A percentile compares a stretch with the other conserved stretches of the same genome.
Evolutionary conservation across 1,140 invertebrate species (phyloP).

Genomic region (Vanessa tameamea): DNA sequence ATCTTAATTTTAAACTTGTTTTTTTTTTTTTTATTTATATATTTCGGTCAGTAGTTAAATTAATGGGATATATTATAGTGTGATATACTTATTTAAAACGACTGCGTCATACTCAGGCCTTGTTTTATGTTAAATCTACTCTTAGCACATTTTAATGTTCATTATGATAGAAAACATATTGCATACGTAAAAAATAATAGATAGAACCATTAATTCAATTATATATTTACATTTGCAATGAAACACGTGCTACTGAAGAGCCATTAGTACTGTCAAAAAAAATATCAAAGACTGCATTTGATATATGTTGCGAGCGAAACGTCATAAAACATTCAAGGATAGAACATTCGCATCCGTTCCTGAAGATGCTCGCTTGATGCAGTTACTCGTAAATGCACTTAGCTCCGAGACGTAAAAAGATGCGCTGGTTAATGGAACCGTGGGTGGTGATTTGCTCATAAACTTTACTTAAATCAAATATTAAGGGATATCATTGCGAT

Average conservation of each 20-base stretch:
- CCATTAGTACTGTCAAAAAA: slow-evolving; percentile 12
- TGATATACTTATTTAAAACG: too few species aligned
- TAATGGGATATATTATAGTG: too few species aligned
- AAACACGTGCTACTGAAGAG: slow-evolving; percentile 1
- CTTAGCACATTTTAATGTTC: too few species aligned
- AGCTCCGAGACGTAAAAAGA: slow-evolving; percentile 69
- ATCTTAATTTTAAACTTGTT: too few species aligned
- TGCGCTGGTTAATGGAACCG: slow-evolving; percentile 66
- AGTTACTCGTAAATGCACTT: slow-evolving; percentile 77
- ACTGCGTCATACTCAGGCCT: too few species aligned
- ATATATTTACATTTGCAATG: background rate
- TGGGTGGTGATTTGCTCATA: slow-evolving; percentile 51
- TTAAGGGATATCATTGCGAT: slow-evolving; percentile 34
- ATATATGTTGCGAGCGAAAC: slow-evolving; percentile 50
- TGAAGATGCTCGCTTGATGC: slow-evolving; percentile 50
- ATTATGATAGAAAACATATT: background rate
- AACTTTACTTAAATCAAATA: slow-evolving; percentile 50
- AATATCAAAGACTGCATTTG: slow-evolving; percentile 31
- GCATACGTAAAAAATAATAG: background rate
- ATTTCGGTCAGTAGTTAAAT: too few species aligned
- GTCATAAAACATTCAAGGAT: slow-evolving; percentile 68
- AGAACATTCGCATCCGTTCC: slow-evolving; percentile 54
- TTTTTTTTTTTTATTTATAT: too few species aligned
- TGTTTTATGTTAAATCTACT: too few species aligned
- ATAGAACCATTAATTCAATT: slow-evolving; percentile 2